Evolutionary conservation across 2,797 vertebrate genomes (phyloP).

Genomic region (Pangasius macronema): DNA sequence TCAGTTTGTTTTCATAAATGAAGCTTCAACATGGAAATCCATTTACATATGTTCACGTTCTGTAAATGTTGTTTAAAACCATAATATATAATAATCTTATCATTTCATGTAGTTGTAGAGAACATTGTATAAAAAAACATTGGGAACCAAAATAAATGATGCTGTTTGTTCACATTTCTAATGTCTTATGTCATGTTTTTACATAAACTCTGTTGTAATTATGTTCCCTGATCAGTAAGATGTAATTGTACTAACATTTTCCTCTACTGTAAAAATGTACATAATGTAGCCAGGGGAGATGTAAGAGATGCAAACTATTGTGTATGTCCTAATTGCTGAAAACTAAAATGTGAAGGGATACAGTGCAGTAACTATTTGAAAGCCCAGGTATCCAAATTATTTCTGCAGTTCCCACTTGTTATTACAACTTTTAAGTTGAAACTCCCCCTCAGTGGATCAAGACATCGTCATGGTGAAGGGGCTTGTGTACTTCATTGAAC

Average conservation of each 20-base stretch:
- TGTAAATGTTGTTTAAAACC: background rate
- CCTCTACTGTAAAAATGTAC: background rate
- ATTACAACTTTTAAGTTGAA: background rate
- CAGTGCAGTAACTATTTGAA: background rate
- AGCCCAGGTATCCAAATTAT: background rate
- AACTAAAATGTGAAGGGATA: background rate
- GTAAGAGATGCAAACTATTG: background rate
- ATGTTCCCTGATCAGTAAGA: background rate
- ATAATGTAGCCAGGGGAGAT: background rate
- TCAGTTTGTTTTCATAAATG: background rate
- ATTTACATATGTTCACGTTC: background rate
- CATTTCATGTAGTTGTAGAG: background rate
- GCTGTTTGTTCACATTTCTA: background rate
- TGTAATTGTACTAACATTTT: background rate
- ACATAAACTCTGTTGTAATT: background rate
- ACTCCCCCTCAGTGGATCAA: background rate
- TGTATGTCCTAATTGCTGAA: background rate
- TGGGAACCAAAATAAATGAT: background rate
- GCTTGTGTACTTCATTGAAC: background rate
- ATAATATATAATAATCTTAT: background rate
- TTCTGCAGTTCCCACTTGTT: background rate
- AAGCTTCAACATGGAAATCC: background rate
- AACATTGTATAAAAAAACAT: background rate
- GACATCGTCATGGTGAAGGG: background rate
- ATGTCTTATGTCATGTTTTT: background rate